Evolutionary conservation across 2,113 vertebrate genomes (phyloP), one percentile per base, ranked within the genome.

Genomic region (Cyphomyrus discorhynchus): DNA sequence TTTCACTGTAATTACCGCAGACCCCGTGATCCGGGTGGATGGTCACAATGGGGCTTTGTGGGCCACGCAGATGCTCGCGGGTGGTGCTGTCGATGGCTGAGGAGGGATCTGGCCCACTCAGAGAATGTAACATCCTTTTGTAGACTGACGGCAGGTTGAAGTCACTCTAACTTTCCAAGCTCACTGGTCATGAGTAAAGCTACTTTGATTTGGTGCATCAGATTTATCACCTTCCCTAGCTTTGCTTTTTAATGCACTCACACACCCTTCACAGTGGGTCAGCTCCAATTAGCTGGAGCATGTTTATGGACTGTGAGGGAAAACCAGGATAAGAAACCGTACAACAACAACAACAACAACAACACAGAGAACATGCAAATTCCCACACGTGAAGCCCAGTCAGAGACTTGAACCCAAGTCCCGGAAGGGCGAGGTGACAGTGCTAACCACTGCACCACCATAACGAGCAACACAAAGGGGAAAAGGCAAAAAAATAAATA

Each of bases 1-100:
- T 88, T 92, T 92, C 93, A 91, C 92, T 91, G 92, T 90, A 80
- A 90, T 90, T 92, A 92, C 90, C 92, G 88, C 90, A 91, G 91
- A 50, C 91, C 90, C 89, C 90, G 89, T 93, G 93, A 90, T 92
- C 90, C 92, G 70, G 83, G 92, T 89, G 90, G 88, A 77, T 66
- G 80, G 46, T 42, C 70, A 95, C 94, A 95, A 94, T 92, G 90
- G 88, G 84, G 74, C 74, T 80, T 42, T 80, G 74, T 80, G 74
- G 62, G 62, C 10, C 62, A 13, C 3, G n/a, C 62, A 70, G 62
- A 11, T 31, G 62, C 9, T 77, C 15, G 2, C 35, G 35, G 15
- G 74, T 17, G 74, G 4, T 7, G 17, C 13, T 5, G 74, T 80
- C 1, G 74, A 39, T 3, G 4, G 5, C 74, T 7, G 31, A 6